Evolutionary conservation across 2,888 invertebrate genomes (phyloP).

Genomic region (Eristalis pertinax): DNA sequence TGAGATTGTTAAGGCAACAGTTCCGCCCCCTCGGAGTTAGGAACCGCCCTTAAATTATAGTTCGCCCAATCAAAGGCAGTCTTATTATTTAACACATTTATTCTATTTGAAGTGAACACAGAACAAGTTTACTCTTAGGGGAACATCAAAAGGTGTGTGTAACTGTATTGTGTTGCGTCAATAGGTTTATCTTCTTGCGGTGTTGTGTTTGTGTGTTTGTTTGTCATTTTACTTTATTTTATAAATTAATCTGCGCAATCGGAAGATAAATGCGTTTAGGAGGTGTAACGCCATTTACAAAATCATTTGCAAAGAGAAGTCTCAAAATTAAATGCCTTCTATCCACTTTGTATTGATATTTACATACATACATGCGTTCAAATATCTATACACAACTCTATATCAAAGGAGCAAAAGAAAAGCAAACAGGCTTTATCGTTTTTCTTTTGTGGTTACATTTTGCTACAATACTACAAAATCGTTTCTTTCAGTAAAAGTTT

Average conservation of each 20-base stretch:
- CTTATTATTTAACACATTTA: constrained; percentile 41
- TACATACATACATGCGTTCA: not conserved
- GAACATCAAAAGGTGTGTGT: constrained; percentile 29
- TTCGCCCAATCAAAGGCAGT: constrained; percentile 45
- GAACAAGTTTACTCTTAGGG: constrained; percentile 37
- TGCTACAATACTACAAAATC: not conserved
- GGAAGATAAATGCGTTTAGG: constrained; percentile 64
- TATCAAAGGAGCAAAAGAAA: not conserved
- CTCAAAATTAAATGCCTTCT: constrained; percentile 58
- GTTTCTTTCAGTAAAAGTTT: not conserved
- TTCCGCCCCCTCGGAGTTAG: not conserved
- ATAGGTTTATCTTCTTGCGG: constrained; percentile 59
- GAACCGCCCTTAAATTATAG: constrained; percentile 20
- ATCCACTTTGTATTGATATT: constrained; percentile 45
- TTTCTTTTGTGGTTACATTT: not conserved
- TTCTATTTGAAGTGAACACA: constrained; percentile 50
- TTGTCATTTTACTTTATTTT: constrained; percentile 49
- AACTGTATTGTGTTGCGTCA: constrained; percentile 44
- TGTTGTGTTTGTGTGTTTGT: constrained; percentile 52
- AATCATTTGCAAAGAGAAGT: constrained; percentile 50
- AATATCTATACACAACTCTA: not conserved
- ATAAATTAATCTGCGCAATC: constrained; percentile 64
- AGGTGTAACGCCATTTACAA: constrained; percentile 68
- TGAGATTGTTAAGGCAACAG: not conserved
- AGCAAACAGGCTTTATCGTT: not conserved